Base-by-base conservation (phyloP, 2,888 invertebrate species). In the Dasysyrphus tricinctus region DNA sequence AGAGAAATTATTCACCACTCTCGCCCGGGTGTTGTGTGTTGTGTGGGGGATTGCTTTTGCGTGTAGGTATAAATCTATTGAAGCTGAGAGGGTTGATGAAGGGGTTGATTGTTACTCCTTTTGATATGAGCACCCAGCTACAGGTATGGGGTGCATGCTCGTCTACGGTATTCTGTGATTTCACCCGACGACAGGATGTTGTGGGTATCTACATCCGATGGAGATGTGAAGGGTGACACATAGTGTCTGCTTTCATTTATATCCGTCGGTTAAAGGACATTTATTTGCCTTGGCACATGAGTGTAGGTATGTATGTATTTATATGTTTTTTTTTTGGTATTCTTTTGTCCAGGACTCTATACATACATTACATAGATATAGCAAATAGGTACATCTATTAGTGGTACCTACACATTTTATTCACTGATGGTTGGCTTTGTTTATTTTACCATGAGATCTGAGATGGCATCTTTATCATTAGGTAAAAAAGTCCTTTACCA, bases 41-140 rank as follows among this genome's bases (percentile, higher is more conserved):
- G 61, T 74, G 72, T 54, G 75, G 82, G 78, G 78, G 54, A 85
- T 86, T 79, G 82, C 39, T 86, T 78, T 86, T 86, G 78, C 77
- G 86, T 86, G 59, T 78, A 82, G 74, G 65, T 65, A 73, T 59
- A 73, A 54, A 67, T 42, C 49, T 75, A 42, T 51, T 34, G 4
- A 11, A 2, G 29, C 11, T 29, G 11, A 34, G 11, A 34, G 51
- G 63, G 72, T 34, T 34, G 44, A n/a, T 39, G 44, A 24, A 51
- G 61, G 11, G 14, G n/a, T 39, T 34, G 12, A 6, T 56, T 11
- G 37, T 19, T 44, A 63, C 24, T 63, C 14, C 6, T 29, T 4
- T 49, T 69, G 54, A 44, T 63, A 14, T 11, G 79, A 61, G 57
- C 4, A 61, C 19, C 69, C 75, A 84, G 76, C 76, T 73, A 80